Evolutionary conservation across 2,797 vertebrate genomes (phyloP).

Genomic region (Schizopygopsis pylzovi): DNA sequence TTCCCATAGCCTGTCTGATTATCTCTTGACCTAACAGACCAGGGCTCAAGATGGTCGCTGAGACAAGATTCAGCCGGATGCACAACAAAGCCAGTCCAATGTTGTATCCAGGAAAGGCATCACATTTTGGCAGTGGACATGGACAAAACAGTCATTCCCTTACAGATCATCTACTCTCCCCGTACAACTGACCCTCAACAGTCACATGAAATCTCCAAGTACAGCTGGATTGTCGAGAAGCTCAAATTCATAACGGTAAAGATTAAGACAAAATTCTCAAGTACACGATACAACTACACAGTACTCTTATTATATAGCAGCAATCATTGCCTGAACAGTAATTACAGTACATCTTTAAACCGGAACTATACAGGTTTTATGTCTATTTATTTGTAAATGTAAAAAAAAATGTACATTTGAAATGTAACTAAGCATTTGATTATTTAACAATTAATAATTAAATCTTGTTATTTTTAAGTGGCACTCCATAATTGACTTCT

Average conservation of each 20-base stretch:
- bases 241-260: background rate
- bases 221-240: background rate
- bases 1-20: background rate
- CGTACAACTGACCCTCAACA: background rate
- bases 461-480: background rate
- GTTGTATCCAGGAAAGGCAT: background rate
- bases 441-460: background rate
- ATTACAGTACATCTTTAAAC: background rate
- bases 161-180: background rate
- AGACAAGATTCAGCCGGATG: background rate
- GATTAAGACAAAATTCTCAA: background rate
- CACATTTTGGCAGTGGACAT: constrained; percentile 24
- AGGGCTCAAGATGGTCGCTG: background rate
- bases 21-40: background rate
- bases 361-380: background rate
- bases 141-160: constrained; percentile 14
- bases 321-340: background rate
- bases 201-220: background rate
- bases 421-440: too few species aligned
- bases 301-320: background rate
- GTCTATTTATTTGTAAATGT: background rate
- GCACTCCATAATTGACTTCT: background rate
- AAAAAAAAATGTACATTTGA: too few species aligned
- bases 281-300: background rate
- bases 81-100: background rate